Conservation (phyloP, 2,113 vertebrate species). For the Gnathonemus longibarbis region DNA sequence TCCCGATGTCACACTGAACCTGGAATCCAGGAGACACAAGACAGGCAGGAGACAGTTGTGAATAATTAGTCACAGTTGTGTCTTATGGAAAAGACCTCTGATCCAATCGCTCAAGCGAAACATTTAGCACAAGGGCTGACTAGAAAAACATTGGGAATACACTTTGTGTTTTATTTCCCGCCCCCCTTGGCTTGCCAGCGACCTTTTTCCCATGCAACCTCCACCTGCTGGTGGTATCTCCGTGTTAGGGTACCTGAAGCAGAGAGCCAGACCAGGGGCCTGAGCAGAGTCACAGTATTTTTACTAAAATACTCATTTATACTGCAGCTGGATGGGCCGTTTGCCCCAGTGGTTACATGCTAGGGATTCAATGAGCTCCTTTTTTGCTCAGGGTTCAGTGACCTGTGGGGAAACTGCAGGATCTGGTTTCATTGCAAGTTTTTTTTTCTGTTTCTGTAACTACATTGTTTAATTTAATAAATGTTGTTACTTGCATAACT, state of each 20-base stretch:
- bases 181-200: background rate
- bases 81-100: background rate
- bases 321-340: constrained; percentile 23
- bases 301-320: constrained; percentile 39
- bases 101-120: background rate
- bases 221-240: constrained; percentile 21
- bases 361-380: background rate
- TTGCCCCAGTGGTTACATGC: constrained; percentile 7
- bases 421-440: background rate
- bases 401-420: background rate
- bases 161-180: background rate
- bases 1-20: background rate
- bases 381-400: background rate
- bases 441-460: background rate
- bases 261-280: constrained; percentile 21
- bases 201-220: background rate
- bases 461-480: background rate
- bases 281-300: constrained; percentile 12
- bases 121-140: background rate
- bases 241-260: constrained; percentile 18
- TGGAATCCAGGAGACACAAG: background rate
- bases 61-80: background rate
- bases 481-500: background rate
- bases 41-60: background rate
- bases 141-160: background rate